phyloP scores from a whole-genome alignment of 2,113 vertebrate genomes.

The Sporophila hypoxantha region DNA sequence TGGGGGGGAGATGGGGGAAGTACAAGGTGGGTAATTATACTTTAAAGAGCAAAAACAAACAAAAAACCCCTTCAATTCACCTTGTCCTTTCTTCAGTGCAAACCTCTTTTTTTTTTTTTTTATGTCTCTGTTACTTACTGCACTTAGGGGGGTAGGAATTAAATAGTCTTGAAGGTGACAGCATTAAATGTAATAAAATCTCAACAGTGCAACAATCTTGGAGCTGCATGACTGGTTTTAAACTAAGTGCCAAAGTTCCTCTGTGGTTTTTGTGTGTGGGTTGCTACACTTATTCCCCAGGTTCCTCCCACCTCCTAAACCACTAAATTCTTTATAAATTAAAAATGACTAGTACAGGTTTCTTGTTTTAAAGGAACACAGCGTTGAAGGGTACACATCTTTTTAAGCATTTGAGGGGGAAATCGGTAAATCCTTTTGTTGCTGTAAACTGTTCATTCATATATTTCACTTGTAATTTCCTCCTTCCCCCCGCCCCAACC shows the following conservation, averaged over 20 bases:
- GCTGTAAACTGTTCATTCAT: conserved; percentile 36
- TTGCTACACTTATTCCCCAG: conserved; percentile 60
- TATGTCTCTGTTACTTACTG: not conserved
- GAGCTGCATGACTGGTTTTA: conserved; percentile 38
- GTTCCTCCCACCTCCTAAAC: conserved; percentile 56
- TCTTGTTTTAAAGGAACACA: conserved; percentile 31
- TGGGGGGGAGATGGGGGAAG: not conserved
- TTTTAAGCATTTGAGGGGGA: not conserved
- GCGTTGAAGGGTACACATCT: not conserved
- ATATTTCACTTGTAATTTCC: conserved; percentile 21
- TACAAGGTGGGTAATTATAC: not conserved
- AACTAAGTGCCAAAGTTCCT: conserved; percentile 40
- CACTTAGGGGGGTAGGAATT: not conserved
- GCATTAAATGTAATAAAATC: conserved; percentile 27
- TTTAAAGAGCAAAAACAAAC: conserved; percentile 19
- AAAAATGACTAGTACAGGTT: conserved; percentile 1
- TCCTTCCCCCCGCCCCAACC: not conserved
- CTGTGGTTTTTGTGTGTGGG: conserved; percentile 54
- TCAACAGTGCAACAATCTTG: conserved; percentile 20
- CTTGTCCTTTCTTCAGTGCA: not conserved
- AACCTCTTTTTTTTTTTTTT: not conserved
- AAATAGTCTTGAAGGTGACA: conserved; percentile 26
- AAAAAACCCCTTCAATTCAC: not conserved
- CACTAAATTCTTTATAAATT: conserved; percentile 55
- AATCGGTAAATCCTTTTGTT: conserved; percentile 48